Evolutionary conservation across 2,888 invertebrate species (phyloP).

Genomic region (Apamea epomidion): DNA sequence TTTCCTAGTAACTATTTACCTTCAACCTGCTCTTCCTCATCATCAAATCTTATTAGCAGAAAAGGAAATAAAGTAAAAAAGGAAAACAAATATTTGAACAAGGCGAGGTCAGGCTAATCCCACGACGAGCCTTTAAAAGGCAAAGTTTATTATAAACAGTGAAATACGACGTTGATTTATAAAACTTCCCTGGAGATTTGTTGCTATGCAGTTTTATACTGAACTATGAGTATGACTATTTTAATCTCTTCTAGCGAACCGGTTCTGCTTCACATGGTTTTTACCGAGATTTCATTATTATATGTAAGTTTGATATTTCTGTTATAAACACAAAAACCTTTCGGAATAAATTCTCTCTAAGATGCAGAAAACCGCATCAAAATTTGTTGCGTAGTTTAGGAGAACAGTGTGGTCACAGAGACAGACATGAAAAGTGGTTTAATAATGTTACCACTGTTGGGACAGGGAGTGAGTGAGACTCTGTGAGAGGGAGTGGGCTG

Average conservation of each 20-base stretch:
- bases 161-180: slow-evolving; percentile 40
- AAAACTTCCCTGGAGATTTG: slow-evolving; percentile 14
- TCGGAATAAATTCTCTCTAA: background rate
- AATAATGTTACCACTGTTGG: too few relatives aligned
- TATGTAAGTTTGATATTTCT: background rate
- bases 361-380: background rate
- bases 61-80: slow-evolving; percentile 28
- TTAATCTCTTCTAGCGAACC: background rate
- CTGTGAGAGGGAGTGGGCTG: too few relatives aligned
- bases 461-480: too few relatives aligned
- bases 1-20: background rate
- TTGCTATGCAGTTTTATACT: slow-evolving; percentile 30
- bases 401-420: background rate
- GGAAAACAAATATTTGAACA: slow-evolving; percentile 35
- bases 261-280: fast-evolving
- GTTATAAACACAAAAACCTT: background rate
- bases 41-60: slow-evolving; percentile 26
- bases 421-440: background rate
- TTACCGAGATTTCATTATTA: background rate
- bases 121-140: slow-evolving; percentile 20
- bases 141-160: slow-evolving; percentile 32
- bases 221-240: background rate
- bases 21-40: slow-evolving; percentile 20
- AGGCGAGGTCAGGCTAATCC: slow-evolving; percentile 34
- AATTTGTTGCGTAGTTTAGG: background rate